phyloP scores from a whole-genome alignment of 2,888 invertebrate genomes.

The Tipula lateralis region DNA sequence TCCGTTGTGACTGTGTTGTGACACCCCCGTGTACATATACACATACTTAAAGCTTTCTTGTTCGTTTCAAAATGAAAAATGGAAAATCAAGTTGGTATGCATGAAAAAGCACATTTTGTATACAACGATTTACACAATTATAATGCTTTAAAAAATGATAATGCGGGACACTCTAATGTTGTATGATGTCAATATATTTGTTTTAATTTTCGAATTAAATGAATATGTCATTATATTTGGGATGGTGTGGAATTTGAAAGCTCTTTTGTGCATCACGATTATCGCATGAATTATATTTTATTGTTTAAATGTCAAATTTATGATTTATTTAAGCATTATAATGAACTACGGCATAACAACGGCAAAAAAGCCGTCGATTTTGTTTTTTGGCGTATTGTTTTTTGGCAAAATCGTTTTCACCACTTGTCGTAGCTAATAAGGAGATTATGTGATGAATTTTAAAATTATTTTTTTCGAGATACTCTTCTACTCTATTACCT shows the following conservation, averaged over 20 bases:
- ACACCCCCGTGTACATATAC: background rate
- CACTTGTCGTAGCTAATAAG: no score
- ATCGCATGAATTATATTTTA: no score
- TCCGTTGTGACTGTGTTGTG: background rate
- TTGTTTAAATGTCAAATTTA: no score
- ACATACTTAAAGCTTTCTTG: background rate
- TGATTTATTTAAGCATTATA: no score
- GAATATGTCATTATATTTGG: background rate
- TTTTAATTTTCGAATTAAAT: background rate
- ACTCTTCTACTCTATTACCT: no score
- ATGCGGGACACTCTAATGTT: background rate
- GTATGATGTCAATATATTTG: background rate
- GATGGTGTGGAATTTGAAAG: background rate
- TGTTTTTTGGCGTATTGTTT: no score
- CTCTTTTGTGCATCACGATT: no score
- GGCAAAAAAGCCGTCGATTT: no score
- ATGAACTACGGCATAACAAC: no score
- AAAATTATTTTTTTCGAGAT: no score
- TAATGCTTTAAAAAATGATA: background rate
- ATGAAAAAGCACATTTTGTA: background rate
- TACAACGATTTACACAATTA: background rate
- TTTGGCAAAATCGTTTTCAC: no score
- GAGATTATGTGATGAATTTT: no score
- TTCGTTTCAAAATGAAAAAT: background rate
- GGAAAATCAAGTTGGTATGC: background rate